Percentiles rank a stretch among this genome's conserved stretches.
Evolutionary conservation across 2,888 invertebrate genomes (phyloP).

Genomic region (Orthonychiurus folsomi): DNA sequence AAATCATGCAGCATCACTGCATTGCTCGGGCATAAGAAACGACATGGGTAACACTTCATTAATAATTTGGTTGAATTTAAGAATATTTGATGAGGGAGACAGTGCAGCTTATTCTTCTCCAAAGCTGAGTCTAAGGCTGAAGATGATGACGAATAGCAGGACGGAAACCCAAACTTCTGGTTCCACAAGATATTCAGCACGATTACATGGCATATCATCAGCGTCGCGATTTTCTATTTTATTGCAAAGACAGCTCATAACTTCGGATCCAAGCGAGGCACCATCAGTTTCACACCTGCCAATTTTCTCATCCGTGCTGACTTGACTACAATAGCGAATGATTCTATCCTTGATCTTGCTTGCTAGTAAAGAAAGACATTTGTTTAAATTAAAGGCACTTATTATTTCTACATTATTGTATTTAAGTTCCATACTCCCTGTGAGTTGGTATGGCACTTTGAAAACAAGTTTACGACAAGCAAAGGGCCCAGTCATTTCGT

Average conservation of each 20-base stretch:
- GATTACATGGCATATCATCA: background rate
- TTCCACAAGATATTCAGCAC: background rate
- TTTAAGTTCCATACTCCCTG: background rate
- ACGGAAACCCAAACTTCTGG: background rate
- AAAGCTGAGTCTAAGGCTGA: background rate
- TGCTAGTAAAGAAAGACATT: background rate
- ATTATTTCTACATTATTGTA: no score
- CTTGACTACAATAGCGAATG: background rate
- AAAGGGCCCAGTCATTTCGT: background rate
- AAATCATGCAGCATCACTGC: no score
- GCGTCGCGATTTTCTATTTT: background rate
- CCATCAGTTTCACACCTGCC: background rate
- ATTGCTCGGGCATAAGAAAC: no score
- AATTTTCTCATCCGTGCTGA: background rate
- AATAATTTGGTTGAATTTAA: no score
- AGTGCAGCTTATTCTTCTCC: no score
- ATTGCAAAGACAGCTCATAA: background rate
- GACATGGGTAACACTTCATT: no score
- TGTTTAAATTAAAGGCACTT: no score
- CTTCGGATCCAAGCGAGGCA: background rate
- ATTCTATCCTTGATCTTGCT: background rate
- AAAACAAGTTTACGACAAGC: background rate
- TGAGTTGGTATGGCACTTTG: background rate
- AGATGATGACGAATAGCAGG: background rate
- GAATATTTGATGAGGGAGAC: no score